Percentiles rank a stretch among this genome's conserved stretches.
phyloP scores from a whole-genome alignment of 2,888 invertebrate species.

The Matsumyia berberina region DNA sequence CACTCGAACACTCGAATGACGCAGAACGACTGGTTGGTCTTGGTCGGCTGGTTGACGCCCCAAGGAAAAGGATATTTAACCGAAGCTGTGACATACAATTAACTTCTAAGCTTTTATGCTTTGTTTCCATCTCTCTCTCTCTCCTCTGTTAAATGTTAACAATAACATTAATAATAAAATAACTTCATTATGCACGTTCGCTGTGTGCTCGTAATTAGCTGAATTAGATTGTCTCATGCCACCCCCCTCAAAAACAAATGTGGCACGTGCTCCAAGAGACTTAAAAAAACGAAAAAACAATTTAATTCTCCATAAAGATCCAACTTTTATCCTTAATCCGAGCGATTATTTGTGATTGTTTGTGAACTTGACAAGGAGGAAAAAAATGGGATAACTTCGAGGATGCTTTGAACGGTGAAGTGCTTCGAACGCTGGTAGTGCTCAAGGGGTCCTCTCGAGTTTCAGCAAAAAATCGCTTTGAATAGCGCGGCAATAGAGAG shows the following conservation, averaged over 20 bases:
- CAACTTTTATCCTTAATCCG: slow-evolving; percentile 14
- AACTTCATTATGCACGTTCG: slow-evolving; percentile 32
- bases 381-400: slow-evolving; percentile 11
- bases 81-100: slow-evolving; percentile 30
- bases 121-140: too few species aligned
- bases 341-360: slow-evolving; percentile 46
- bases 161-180: slow-evolving; percentile 53
- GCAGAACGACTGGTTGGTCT: slow-evolving; percentile 1
- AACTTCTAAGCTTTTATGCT: slow-evolving; percentile 31
- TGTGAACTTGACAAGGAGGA: slow-evolving; percentile 9
- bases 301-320: slow-evolving; percentile 17
- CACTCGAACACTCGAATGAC: slow-evolving; percentile 37
- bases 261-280: not conserved
- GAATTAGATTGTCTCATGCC: slow-evolving; percentile 2
- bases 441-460: slow-evolving; percentile 15
- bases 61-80: not conserved
- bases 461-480: not conserved
- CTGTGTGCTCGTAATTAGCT: slow-evolving; percentile 23
- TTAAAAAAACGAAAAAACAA: not conserved
- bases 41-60: not conserved
- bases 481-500: not conserved
- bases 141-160: slow-evolving; percentile 16
- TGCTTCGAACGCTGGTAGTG: slow-evolving; percentile 36
- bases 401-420: slow-evolving; percentile 38
- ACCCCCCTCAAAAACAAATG: not conserved